Base-by-base conservation (phyloP, 2,888 invertebrate genomes). In the Minunthozetes semirufus region DNA sequence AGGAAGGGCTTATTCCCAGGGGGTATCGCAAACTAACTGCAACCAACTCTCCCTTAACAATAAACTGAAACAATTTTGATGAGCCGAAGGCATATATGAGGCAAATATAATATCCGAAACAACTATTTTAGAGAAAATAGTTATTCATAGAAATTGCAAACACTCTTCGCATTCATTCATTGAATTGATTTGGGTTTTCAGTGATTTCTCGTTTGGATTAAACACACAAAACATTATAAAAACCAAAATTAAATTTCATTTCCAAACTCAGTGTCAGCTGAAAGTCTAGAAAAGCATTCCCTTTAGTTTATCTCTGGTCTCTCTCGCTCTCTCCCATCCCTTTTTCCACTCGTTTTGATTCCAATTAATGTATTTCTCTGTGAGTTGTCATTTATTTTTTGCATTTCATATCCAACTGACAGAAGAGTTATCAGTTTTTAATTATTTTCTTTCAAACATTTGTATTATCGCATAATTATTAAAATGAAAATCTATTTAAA, bases 21-120 rank as follows among this genome's bases (percentile, higher is more conserved):
- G 53, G 76, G 56, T 72, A 77, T 74, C 77, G 75, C 72, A 50
- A 56, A 22, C 70, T 50, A 42, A 61, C 72, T 74, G 46, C 71
- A 72, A 68, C 46, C 68, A 75, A 42, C 59, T 73, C 63, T 76
- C 72, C 73, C 74, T 71, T 72, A 76, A 75, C 77, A 77, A 76
- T 77, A 76, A 76, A 63, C 27, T 25, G 63, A 8, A 63, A 63
- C 63, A 63, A 63, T 63, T 63, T 63, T n/a, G 15, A 15, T 29
- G 19, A n/a, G n/a, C n/a, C 33, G 19, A 63, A 38, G n/a, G 33
- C 38, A 1, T 38, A n/a, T n/a, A n/a, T n/a, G n/a, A 3, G 63
- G 63, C 29, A 11, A 63, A 63, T 4, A 63, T 25, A 56, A 56
- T 56, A 56, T 25, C 25, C 56, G 56, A 48, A 11, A 48, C 46